A percentile compares a stretch with the other conserved stretches of the same genome.
These are phyloP conservation scores for Coenonympha glycerion DNA, from an alignment of 2,888 invertebrate species.

Conservation along the genomic window DNA sequence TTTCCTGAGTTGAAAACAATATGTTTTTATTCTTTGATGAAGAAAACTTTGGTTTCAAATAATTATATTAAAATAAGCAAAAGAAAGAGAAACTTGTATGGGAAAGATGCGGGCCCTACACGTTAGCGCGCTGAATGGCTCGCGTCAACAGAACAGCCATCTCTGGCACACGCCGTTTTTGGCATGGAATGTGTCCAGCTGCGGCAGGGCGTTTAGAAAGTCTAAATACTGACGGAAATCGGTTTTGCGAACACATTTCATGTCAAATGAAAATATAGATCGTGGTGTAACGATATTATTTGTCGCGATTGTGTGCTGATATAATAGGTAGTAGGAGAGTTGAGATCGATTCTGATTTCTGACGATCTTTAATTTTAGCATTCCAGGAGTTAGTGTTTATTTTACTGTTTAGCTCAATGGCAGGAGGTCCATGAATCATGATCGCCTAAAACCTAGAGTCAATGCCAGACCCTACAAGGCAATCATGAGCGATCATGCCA, in stretches of 20 bases:
- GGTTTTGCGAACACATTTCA: slow-evolving; percentile 19
- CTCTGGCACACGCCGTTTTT: slow-evolving; percentile 45
- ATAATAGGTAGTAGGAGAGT: background rate
- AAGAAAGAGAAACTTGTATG: background rate
- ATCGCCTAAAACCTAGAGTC: too few relatives aligned
- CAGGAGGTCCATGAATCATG: too few relatives aligned
- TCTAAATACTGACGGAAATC: slow-evolving; percentile 25
- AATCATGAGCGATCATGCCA: too few relatives aligned
- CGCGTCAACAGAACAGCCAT: too few relatives aligned
- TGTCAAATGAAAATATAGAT: slow-evolving; percentile 16
- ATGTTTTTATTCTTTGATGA: too few relatives aligned
- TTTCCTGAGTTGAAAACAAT: too few relatives aligned
- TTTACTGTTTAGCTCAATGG: too few relatives aligned
- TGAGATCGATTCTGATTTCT: background rate
- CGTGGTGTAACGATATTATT: slow-evolving; percentile 8
- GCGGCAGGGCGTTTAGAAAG: slow-evolving; percentile 36
- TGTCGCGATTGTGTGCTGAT: background rate
- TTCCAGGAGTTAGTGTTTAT: too few relatives aligned
- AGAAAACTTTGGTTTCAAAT: background rate
- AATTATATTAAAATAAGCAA: background rate
- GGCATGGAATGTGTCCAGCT: slow-evolving; percentile 47
- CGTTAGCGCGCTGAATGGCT: background rate
- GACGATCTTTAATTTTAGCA: too few relatives aligned
- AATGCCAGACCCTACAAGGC: too few relatives aligned
- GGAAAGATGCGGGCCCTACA: background rate